Conservation (phyloP, 2,888 invertebrate genomes). For the Conus canariensis region DNA sequence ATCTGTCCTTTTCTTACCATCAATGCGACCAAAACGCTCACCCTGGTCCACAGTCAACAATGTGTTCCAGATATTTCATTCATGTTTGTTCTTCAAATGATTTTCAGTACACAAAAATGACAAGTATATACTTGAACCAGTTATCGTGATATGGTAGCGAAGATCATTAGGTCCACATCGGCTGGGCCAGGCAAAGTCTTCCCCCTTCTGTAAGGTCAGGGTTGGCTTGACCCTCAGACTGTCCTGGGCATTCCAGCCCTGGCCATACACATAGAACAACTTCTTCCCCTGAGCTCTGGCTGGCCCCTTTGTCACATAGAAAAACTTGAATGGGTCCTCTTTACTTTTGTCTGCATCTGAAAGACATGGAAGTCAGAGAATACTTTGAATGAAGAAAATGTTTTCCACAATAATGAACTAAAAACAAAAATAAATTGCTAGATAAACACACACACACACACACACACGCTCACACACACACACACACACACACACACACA, state of each 20-base stretch:
- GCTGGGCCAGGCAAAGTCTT: slow-evolving; percentile 66
- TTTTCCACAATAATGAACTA: no score
- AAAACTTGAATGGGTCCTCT: slow-evolving; percentile 67
- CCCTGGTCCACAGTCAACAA: no score
- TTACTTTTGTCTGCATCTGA: slow-evolving; percentile 63
- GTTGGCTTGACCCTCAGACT: slow-evolving; percentile 56
- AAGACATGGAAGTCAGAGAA: neutral
- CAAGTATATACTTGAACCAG: slow-evolving; percentile 54
- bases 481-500: no score
- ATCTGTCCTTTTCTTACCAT: no score
- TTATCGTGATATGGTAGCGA: slow-evolving; percentile 64
- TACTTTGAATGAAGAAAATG: no score
- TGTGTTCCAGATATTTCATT: no score
- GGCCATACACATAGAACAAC: slow-evolving; percentile 74
- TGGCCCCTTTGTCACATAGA: slow-evolving; percentile 72
- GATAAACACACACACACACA: no score
- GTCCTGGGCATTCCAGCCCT: slow-evolving; percentile 66
- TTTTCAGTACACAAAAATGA: no score
- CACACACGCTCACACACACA: no score
- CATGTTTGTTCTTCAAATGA: no score
- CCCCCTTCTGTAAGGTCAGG: slow-evolving; percentile 57
- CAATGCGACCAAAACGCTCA: no score
- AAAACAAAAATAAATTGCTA: no score
- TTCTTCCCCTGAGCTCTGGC: slow-evolving; percentile 67
- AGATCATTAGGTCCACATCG: slow-evolving; percentile 64